Evolutionary conservation across 2,113 vertebrate species (phyloP).

Genomic region (Anser brachyrhynchus): DNA sequence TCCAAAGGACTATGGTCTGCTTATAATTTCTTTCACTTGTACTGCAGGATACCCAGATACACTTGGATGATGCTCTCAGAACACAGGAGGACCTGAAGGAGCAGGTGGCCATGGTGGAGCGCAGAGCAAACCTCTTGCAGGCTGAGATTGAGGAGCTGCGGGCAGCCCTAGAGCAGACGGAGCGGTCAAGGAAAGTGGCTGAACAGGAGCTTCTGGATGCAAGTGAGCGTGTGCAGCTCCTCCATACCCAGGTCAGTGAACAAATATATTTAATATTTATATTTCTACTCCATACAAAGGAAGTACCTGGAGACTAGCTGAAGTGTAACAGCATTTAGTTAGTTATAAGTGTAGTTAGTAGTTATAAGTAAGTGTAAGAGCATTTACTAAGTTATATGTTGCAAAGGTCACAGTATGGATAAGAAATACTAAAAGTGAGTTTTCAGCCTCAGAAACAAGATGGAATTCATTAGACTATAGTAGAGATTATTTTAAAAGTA

Average conservation of each 20-base stretch:
- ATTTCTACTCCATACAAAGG: no score
- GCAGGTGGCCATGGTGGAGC: slow-evolving; percentile 84
- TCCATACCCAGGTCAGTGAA: slow-evolving; percentile 85
- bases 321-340: no score
- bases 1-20: neutral
- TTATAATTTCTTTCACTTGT: neutral
- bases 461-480: no score
- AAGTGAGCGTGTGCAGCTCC: slow-evolving; percentile 88
- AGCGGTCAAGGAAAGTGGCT: slow-evolving; percentile 77
- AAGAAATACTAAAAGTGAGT: no score
- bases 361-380: no score
- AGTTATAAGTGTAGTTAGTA: no score
- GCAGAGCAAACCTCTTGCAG: slow-evolving; percentile 80
- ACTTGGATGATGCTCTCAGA: slow-evolving; percentile 81
- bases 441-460: no score
- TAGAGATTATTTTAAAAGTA: no score
- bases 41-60: slow-evolving; percentile 83
- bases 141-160: slow-evolving; percentile 80
- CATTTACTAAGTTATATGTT: no score
- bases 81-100: slow-evolving; percentile 85
- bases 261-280: no score
- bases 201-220: slow-evolving; percentile 86
- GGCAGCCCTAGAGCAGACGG: slow-evolving; percentile 79
- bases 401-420: no score
- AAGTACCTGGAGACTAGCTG: no score